Evolutionary conservation across 2,113 vertebrate species (phyloP).

Genomic region (Galeopterus variegatus): DNA sequence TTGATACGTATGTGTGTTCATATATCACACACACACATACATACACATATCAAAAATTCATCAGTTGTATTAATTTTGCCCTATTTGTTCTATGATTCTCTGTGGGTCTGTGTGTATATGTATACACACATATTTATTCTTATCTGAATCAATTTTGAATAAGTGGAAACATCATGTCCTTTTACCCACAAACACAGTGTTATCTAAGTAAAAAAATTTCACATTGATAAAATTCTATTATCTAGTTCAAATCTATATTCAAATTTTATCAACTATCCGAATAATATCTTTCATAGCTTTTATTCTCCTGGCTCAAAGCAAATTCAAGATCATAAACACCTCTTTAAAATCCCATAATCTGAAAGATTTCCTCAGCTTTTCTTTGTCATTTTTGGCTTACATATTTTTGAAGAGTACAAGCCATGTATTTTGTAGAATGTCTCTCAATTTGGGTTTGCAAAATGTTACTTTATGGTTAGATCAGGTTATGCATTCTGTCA

Average conservation of each 20-base stretch:
- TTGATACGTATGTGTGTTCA: too few relatives aligned
- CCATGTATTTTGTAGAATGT: background rate
- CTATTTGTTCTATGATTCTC: too few relatives aligned
- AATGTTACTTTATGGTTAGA: background rate
- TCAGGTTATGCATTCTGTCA: background rate
- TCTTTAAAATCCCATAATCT: background rate
- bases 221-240: background rate
- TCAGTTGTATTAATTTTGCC: too few relatives aligned
- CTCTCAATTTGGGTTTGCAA: background rate
- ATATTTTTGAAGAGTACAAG: background rate
- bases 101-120: too few relatives aligned
- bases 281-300: background rate
- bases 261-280: background rate
- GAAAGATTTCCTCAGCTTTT: background rate
- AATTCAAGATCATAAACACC: background rate
- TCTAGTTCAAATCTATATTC: background rate
- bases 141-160: background rate
- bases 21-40: too few relatives aligned
- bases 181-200: too few relatives aligned
- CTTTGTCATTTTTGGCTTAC: background rate
- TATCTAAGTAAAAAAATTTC: background rate
- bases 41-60: too few relatives aligned
- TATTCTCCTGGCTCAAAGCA: background rate
- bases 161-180: background rate
- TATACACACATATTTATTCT: background rate